Conservation (phyloP, 2,888 invertebrate genomes). For the Phortica okadai region DNA sequence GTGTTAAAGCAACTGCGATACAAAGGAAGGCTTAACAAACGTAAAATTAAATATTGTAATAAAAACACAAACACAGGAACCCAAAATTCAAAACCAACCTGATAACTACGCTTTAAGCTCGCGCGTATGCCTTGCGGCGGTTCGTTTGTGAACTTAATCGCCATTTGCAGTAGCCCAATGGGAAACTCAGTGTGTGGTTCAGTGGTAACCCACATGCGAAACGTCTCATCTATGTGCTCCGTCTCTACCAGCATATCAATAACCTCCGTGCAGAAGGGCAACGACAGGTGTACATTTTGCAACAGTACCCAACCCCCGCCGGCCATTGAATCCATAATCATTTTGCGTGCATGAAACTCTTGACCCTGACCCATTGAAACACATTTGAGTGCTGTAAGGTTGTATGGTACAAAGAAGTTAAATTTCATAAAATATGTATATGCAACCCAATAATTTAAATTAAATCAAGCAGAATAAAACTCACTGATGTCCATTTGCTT, state of each 20-base stretch:
- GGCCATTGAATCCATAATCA: slow-evolving; percentile 87
- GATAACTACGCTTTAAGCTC: slow-evolving; percentile 95
- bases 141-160: slow-evolving; percentile 98
- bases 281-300: slow-evolving; percentile 96
- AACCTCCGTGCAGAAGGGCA: slow-evolving; percentile 94
- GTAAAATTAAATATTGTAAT: slow-evolving; percentile 10
- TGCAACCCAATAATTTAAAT: too few relatives aligned
- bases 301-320: slow-evolving; percentile 94
- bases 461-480: slow-evolving; percentile 53
- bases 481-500: slow-evolving; percentile 90
- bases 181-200: slow-evolving; percentile 96
- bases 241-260: slow-evolving; percentile 93
- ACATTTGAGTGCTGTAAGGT: slow-evolving; percentile 82
- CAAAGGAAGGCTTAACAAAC: slow-evolving; percentile 60
- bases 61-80: background rate
- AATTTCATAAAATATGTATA: background rate
- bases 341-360: slow-evolving; percentile 88
- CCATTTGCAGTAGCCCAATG: slow-evolving; percentile 91
- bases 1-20: slow-evolving; percentile 5
- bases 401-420: background rate
- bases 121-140: slow-evolving; percentile 97
- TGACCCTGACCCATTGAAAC: slow-evolving; percentile 99
- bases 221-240: slow-evolving; percentile 87
- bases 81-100: slow-evolving; percentile 73
- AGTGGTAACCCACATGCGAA: slow-evolving; percentile 95